phyloP scores from a whole-genome alignment of 2,113 vertebrate species.

The Chrysochloris asiatica region DNA sequence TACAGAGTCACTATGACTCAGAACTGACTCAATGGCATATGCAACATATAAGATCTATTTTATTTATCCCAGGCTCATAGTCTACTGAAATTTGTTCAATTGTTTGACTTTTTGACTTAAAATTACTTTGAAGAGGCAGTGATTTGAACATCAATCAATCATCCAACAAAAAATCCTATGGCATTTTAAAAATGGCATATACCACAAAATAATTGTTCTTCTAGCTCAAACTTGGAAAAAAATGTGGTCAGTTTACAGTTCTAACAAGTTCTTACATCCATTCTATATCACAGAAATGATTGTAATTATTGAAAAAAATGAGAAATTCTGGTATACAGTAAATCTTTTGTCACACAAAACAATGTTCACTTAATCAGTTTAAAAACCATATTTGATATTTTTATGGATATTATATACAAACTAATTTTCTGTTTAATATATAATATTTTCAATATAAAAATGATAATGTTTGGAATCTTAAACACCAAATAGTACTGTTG shows the following conservation, averaged over 20 bases:
- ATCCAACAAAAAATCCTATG: background rate
- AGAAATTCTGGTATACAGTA: background rate
- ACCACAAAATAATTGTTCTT: background rate
- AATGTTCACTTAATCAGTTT: background rate
- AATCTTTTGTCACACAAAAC: too few relatives aligned
- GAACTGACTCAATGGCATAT: too few relatives aligned
- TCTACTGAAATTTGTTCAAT: background rate
- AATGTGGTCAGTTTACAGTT: background rate
- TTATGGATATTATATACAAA: background rate
- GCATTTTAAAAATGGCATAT: background rate
- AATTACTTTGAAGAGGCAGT: background rate
- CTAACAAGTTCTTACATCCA: background rate
- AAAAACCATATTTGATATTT: background rate
- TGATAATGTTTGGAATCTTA: background rate
- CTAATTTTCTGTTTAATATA: background rate
- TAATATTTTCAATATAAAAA: background rate
- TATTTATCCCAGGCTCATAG: background rate
- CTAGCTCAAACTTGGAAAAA: background rate
- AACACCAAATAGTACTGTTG: background rate
- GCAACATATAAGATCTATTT: background rate
- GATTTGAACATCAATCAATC: background rate
- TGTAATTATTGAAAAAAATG: too few relatives aligned
- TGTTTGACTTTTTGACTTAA: background rate
- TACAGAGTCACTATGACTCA: too few relatives aligned
- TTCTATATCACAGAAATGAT: background rate